phyloP scores from a whole-genome alignment of 2,797 vertebrate species.

The Sebastes variabilis region DNA sequence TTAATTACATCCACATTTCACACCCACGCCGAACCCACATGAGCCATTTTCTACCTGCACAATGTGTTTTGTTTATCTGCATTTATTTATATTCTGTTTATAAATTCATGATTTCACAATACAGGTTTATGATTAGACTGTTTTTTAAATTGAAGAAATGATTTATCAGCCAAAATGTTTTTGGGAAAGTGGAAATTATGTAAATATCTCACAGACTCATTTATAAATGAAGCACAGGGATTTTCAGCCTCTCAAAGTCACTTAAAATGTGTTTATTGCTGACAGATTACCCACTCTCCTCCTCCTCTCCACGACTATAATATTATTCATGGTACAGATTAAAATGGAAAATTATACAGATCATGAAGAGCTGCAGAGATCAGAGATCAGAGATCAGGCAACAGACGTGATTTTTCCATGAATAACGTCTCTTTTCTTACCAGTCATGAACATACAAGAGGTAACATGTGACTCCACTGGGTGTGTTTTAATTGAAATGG shows the following conservation, averaged over 20 bases:
- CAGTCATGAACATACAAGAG: not conserved
- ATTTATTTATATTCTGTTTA: not conserved
- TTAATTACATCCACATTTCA: not conserved
- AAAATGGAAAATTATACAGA: not conserved
- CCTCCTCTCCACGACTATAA: not conserved
- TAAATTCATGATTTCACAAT: not conserved
- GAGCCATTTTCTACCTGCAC: not conserved
- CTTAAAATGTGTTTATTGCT: not conserved
- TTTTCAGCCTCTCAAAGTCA: not conserved
- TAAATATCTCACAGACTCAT: not conserved
- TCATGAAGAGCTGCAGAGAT: not conserved
- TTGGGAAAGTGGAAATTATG: not conserved
- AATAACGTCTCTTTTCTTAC: not conserved
- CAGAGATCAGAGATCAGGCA: not conserved
- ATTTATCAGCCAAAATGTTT: not conserved
- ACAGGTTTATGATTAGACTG: not conserved
- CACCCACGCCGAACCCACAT: not conserved
- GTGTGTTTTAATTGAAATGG: slow-evolving; percentile 49
- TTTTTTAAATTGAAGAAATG: not conserved
- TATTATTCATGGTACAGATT: not conserved
- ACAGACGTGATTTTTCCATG: not conserved
- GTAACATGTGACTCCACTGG: slow-evolving; percentile 23
- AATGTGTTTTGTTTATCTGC: not conserved
- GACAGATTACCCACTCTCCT: not conserved
- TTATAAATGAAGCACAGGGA: not conserved